phyloP scores from a whole-genome alignment of 2,113 vertebrate species.

The Corythornis madagascariensis region DNA sequence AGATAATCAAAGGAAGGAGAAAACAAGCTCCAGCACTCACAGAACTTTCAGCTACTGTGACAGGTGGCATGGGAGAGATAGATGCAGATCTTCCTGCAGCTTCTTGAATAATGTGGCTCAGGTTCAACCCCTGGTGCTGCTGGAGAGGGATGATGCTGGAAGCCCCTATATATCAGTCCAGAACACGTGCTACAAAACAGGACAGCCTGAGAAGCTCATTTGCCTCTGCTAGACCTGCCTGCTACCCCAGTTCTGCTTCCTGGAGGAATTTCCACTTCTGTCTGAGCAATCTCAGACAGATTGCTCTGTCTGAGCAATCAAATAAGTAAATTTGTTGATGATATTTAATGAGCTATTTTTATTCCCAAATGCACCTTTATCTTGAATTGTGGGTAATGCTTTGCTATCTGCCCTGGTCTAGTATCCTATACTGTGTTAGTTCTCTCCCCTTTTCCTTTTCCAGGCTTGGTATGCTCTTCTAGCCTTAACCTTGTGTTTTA shows the following conservation, averaged over 20 bases:
- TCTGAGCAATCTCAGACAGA: neutral
- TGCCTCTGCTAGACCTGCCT: neutral
- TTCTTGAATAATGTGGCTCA: neutral
- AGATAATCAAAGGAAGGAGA: neutral
- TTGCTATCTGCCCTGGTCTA: neutral
- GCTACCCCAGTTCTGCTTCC: neutral
- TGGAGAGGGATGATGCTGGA: neutral
- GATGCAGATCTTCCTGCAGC: neutral
- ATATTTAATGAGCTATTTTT: neutral
- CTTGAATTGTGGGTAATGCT: neutral
- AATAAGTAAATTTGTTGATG: neutral
- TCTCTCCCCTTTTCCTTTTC: neutral
- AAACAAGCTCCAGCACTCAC: neutral
- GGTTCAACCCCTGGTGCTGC: neutral
- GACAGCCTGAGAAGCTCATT: neutral
- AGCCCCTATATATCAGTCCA: accelerated
- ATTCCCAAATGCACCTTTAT: neutral
- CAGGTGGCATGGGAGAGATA: neutral
- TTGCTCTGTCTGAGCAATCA: neutral
- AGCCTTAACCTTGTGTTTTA: neutral
- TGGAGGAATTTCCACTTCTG: neutral
- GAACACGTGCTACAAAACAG: neutral
- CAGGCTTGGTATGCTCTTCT: neutral
- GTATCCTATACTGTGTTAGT: neutral
- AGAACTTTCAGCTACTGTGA: neutral